These are phyloP conservation scores for Leptinotarsa peninsularis DNA, from an alignment of 2,888 invertebrate species.

Conservation along the genomic window DNA sequence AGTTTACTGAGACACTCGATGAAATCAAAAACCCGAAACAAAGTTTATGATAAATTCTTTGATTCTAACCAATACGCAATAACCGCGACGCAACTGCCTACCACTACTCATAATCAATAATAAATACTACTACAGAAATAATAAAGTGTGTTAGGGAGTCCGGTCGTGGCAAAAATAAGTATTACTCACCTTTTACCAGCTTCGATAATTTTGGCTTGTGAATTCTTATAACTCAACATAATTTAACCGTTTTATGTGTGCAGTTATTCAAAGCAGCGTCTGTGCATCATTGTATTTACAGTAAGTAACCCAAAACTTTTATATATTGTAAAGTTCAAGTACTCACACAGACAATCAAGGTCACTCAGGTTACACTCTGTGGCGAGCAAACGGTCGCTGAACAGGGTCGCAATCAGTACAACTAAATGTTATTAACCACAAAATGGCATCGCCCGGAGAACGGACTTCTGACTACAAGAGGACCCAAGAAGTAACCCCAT, in stretches of 20 bases:
- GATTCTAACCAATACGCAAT: too few species aligned
- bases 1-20: too few species aligned
- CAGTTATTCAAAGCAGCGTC: neutral
- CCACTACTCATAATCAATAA: too few species aligned
- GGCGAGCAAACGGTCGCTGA: neutral
- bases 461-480: conserved; percentile 26
- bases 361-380: neutral
- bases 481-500: conserved; percentile 6
- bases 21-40: too few species aligned
- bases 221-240: neutral
- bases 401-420: neutral
- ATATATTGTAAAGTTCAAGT: neutral
- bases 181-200: neutral
- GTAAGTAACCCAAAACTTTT: neutral
- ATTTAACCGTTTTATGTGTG: neutral
- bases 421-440: neutral
- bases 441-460: neutral
- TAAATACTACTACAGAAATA: too few species aligned
- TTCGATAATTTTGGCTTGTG: too few species aligned
- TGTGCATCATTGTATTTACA: neutral
- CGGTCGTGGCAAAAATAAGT: neutral
- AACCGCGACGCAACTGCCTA: too few species aligned
- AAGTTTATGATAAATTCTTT: too few species aligned
- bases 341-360: neutral
- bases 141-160: too few species aligned